phyloP scores from a whole-genome alignment of 1,140 invertebrate species.

The Stegodyphus mimosarum region DNA sequence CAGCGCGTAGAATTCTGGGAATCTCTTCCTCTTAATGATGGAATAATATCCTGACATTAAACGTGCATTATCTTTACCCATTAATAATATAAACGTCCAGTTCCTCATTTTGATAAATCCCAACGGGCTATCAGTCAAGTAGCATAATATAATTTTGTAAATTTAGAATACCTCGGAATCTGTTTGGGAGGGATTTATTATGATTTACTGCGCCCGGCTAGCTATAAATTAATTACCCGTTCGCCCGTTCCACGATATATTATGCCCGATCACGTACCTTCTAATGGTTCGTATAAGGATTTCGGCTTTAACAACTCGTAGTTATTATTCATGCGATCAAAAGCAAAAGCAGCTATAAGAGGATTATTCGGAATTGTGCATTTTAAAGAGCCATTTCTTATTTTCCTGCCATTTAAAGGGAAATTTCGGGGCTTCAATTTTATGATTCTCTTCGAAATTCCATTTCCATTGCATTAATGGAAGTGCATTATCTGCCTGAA shows the following conservation, averaged over 20 bases:
- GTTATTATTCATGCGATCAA: slow-evolving; percentile 48
- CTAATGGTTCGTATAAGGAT: slow-evolving; percentile 28
- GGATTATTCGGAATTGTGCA: slow-evolving; percentile 25
- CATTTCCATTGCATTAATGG: too few relatives aligned
- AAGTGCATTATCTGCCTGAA: too few relatives aligned
- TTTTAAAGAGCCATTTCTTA: not conserved
- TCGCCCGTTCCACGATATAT: slow-evolving; percentile 18
- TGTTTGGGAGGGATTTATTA: slow-evolving; percentile 42
- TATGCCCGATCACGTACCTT: slow-evolving; percentile 54
- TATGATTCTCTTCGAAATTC: not conserved
- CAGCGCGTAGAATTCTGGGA: not conserved
- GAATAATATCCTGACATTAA: slow-evolving; percentile 58
- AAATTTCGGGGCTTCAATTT: not conserved
- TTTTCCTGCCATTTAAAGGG: too few relatives aligned
- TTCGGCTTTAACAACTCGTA: slow-evolving; percentile 24
- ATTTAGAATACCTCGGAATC: slow-evolving; percentile 53
- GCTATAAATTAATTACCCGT: slow-evolving; percentile 58
- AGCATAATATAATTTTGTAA: slow-evolving; percentile 59
- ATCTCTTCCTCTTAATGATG: slow-evolving; percentile 41
- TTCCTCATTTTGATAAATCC: slow-evolving; percentile 60
- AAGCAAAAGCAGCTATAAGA: slow-evolving; percentile 47
- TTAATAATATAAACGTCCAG: slow-evolving; percentile 58
- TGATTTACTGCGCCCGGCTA: slow-evolving; percentile 46
- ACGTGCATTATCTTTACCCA: slow-evolving; percentile 52
- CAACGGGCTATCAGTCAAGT: slow-evolving; percentile 56